A percentile compares a stretch with the other conserved stretches of the same genome.
phyloP scores from a whole-genome alignment of 2,797 vertebrate genomes.

The Silurus lanzhouensis region DNA sequence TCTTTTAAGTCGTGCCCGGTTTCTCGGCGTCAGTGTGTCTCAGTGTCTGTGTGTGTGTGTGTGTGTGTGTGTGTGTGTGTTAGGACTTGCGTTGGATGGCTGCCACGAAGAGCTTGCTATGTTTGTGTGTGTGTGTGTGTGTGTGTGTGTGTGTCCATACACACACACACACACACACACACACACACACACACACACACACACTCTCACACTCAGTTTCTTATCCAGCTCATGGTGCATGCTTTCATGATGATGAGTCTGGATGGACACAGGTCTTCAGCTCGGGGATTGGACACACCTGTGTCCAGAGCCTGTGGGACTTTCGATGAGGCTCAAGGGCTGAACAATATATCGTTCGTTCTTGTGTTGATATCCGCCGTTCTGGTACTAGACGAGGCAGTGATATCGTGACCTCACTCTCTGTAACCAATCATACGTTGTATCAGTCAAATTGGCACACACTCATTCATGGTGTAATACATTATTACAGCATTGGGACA shows the following conservation, averaged over 20 bases:
- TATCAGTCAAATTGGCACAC: neutral
- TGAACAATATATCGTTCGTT: neutral
- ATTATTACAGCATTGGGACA: no score
- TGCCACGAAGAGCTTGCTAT: no score
- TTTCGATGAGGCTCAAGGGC: neutral
- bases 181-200: no score
- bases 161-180: no score
- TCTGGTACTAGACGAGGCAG: neutral
- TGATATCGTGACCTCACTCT: neutral
- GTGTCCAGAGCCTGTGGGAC: neutral
- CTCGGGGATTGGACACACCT: neutral
- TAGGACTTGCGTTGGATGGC: no score
- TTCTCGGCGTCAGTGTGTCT: slow-evolving; percentile 19
- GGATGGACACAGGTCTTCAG: neutral
- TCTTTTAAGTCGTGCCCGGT: neutral
- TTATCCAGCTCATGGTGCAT: neutral
- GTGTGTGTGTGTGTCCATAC: neutral
- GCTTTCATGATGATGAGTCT: no score
- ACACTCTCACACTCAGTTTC: neutral
- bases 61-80: neutral
- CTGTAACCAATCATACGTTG: neutral
- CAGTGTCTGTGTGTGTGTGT: neutral
- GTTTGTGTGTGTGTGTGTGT: neutral
- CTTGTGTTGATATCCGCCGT: neutral
- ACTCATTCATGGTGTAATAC: neutral